A percentile compares a stretch with the other conserved stretches of the same genome.
phyloP scores from a whole-genome alignment of 2,797 vertebrate genomes.

The Pipistrellus kuhlii region DNA sequence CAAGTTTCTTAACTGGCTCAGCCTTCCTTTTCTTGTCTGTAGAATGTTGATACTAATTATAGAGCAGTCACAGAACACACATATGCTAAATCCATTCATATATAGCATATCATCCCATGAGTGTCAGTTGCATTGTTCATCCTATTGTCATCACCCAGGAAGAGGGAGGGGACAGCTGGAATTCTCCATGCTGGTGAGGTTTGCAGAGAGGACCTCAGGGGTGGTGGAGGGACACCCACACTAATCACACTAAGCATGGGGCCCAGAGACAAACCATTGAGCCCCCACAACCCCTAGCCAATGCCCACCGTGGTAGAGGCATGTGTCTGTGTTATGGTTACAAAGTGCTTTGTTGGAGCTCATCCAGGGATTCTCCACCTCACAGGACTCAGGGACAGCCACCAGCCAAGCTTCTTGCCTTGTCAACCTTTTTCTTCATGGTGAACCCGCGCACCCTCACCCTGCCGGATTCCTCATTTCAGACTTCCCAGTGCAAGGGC shows the following conservation, averaged over 20 bases:
- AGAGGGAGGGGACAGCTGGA: neutral
- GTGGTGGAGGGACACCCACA: neutral
- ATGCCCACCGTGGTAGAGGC: rapidly evolving
- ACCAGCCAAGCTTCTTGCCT: neutral
- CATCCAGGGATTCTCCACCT: too few species aligned
- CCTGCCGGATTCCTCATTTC: neutral
- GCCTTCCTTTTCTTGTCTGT: neutral
- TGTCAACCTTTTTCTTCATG: neutral
- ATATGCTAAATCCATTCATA: too few species aligned
- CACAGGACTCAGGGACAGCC: neutral
- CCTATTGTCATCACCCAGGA: neutral
- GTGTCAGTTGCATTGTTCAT: neutral
- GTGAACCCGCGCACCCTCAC: rapidly evolving
- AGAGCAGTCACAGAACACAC: neutral
- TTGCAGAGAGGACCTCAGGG: neutral
- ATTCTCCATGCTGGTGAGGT: neutral
- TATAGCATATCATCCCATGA: rapidly evolving
- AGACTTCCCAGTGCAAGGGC: neutral
- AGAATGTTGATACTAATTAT: neutral
- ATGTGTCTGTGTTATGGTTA: rapidly evolving
- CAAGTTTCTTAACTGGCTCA: neutral
- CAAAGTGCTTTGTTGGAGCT: too few species aligned
- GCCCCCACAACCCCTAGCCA: rapidly evolving
- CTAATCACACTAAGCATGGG: neutral
- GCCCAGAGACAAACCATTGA: neutral